phyloP scores from a whole-genome alignment of 1,140 invertebrate genomes.

The Conopomorpha cramerella region DNA sequence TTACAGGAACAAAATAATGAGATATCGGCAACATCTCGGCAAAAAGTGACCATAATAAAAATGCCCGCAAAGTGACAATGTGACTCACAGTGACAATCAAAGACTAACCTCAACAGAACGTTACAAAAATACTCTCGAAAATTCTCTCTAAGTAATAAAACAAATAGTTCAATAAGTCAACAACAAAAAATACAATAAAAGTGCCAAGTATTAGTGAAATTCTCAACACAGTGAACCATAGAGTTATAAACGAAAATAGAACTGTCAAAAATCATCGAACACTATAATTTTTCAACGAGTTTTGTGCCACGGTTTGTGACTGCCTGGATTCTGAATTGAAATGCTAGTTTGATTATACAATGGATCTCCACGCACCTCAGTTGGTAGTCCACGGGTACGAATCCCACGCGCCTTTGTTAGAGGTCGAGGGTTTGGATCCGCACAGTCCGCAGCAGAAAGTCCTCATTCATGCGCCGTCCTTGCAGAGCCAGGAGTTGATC shows the following conservation, averaged over 20 bases:
- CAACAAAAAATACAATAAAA: conserved; percentile 13
- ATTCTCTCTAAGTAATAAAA: conserved; percentile 16
- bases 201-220: conserved; percentile 26
- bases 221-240: conserved; percentile 2
- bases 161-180: not conserved
- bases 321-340: conserved; percentile 7
- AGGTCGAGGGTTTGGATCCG: conserved; percentile 44
- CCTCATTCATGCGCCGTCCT: conserved; percentile 35
- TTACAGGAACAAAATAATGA: conserved; percentile 30
- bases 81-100: conserved; percentile 21
- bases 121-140: conserved; percentile 31
- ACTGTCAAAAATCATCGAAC: conserved; percentile 4
- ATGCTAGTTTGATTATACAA: conserved; percentile 6
- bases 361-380: conserved; percentile 45
- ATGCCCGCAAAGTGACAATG: conserved; percentile 14
- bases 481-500: conserved; percentile 44
- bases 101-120: conserved; percentile 9
- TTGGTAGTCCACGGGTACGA: conserved; percentile 47
- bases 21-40: conserved; percentile 22
- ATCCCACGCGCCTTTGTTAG: conserved; percentile 37
- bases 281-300: conserved; percentile 14
- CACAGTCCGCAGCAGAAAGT: conserved; percentile 52
- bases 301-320: conserved; percentile 11
- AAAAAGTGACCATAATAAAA: conserved; percentile 21
- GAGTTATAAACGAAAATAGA: conserved; percentile 9